These are phyloP conservation scores for Cyrtonyx montezumae DNA, from an alignment of 2,113 vertebrate genomes.

Conservation along the genomic window DNA sequence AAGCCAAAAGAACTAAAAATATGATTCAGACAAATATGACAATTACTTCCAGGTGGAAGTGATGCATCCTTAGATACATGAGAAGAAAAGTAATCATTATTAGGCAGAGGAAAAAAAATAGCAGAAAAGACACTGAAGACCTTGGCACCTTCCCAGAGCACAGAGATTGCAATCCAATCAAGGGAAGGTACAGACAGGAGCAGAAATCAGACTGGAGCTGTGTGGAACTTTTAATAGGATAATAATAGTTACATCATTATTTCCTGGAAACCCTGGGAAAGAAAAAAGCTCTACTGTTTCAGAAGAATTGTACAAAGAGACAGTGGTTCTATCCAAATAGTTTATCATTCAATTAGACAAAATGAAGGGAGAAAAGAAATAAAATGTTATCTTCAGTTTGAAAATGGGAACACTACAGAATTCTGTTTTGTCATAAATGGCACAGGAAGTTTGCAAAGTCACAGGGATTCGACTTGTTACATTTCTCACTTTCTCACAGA, in stretches of 20 bases:
- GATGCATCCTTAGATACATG: neutral
- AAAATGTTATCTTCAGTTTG: neutral
- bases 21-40: neutral
- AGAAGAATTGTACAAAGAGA: neutral
- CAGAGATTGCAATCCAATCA: neutral
- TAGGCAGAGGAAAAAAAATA: neutral
- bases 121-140: neutral
- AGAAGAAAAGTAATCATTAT: neutral
- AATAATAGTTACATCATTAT: neutral
- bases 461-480: neutral
- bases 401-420: neutral
- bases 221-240: neutral
- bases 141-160: neutral
- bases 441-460: neutral
- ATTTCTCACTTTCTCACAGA: neutral
- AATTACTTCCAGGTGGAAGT: neutral
- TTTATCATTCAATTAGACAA: neutral
- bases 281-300: neutral
- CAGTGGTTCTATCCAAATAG: neutral
- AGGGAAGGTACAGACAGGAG: neutral
- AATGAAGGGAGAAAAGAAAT: neutral
- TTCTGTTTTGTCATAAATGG: neutral
- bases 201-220: neutral
- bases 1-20: neutral
- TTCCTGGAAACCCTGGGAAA: neutral